A percentile compares a stretch with the other conserved stretches of the same genome.
phyloP scores from a whole-genome alignment of 2,113 vertebrate genomes.

The Neolamprologus caudopunctatus region DNA sequence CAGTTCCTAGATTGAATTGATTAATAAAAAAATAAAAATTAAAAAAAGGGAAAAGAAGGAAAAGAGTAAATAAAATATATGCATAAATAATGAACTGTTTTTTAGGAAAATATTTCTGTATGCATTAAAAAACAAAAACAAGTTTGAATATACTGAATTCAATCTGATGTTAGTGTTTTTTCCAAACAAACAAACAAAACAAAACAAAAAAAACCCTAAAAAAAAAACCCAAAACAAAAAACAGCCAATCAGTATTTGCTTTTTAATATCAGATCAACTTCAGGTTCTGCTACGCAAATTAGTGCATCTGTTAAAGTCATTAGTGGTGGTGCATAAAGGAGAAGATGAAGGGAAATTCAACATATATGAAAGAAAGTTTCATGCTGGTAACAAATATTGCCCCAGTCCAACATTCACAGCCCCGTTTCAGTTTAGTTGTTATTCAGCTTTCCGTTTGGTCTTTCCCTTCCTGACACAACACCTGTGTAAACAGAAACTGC shows the following conservation, averaged over 20 bases:
- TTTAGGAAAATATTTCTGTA: neutral
- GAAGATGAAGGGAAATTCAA: neutral
- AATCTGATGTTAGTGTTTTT: neutral
- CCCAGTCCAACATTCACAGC: neutral
- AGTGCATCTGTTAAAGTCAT: neutral
- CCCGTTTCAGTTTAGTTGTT: neutral
- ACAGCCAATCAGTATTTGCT: neutral
- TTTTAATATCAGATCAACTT: neutral
- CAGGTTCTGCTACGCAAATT: neutral
- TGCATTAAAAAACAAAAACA: neutral
- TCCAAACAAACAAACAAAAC: neutral
- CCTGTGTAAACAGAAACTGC: rapidly evolving
- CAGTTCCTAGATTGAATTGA: neutral
- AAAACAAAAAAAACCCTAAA: too few species aligned
- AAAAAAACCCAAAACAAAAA: neutral
- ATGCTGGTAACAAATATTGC: neutral
- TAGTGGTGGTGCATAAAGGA: rapidly evolving
- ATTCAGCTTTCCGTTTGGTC: rapidly evolving
- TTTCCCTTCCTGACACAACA: rapidly evolving
- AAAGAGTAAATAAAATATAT: neutral
- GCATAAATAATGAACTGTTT: neutral
- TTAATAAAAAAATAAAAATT: neutral
- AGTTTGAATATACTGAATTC: neutral
- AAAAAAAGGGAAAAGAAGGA: neutral
- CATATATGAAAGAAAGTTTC: neutral